These are phyloP conservation scores for Panagrolaimus sp. DNA, from an alignment of 1,140 invertebrate genomes.

Conservation along the genomic window DNA sequence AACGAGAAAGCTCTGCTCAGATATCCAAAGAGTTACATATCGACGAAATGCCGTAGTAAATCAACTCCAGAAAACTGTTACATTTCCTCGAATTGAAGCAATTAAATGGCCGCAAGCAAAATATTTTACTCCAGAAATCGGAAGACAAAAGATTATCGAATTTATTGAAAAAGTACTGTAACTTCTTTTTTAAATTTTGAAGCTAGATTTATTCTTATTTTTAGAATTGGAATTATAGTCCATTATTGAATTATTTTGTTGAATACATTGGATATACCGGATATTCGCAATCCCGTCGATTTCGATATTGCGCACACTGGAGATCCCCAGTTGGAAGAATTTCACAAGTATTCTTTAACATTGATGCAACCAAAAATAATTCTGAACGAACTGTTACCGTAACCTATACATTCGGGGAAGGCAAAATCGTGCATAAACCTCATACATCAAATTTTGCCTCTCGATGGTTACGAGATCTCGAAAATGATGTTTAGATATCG, in stretches of 20 bases:
- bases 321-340: background rate
- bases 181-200: background rate
- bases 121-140: constrained; percentile 20
- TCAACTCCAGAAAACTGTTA: constrained; percentile 5
- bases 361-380: constrained; percentile 17
- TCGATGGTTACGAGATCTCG: background rate
- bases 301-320: constrained; percentile 8
- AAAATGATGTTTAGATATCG: background rate
- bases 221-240: constrained; percentile 12
- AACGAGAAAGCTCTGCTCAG: too few species aligned
- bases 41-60: background rate
- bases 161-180: constrained; percentile 20
- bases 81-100: background rate
- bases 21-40: too few species aligned
- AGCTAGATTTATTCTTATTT: background rate
- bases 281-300: background rate
- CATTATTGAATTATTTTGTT: background rate
- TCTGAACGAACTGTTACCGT: background rate
- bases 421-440: background rate
- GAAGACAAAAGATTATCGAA: constrained; percentile 23
- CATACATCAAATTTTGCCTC: constrained; percentile 4
- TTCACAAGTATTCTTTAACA: constrained; percentile 17
- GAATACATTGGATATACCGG: background rate
- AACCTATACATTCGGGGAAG: constrained; percentile 15
- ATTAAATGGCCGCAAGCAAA: constrained; percentile 7